Base-by-base conservation (phyloP, 2,113 vertebrate species). In the Morone chrysops region DNA sequence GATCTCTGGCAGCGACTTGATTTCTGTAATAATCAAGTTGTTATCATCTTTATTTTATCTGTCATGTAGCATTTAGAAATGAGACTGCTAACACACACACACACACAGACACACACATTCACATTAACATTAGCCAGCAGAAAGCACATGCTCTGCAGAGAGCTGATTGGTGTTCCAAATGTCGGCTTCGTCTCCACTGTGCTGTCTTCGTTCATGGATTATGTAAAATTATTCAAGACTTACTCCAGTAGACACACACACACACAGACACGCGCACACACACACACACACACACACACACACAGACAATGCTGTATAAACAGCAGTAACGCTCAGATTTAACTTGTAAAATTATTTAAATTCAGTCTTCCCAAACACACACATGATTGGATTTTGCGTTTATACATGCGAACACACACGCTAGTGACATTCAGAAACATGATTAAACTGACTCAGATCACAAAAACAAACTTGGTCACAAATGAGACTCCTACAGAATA, bases 201-300 rank as follows among this genome's bases (percentile, higher is more conserved):
- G 59, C 70, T 36, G 45, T 78, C 73, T 66, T 56, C 47, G 51
- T 83, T 78, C 9, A 3, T 51, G 80, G 75, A 78, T 87, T 82
- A 89, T 89, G 85, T 70, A 87, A 87, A 87, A 38, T 74, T 83
- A 91, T 89, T 83, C 84, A 80, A 78, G 61, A 72, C 43, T 16
- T 22, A 74, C 70, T 75, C 62, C 17, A 71, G 47, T 83, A 62
- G 62, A 76, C 70, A 75, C 43, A 40, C n/a, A 56, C 73, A 70
- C 61, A 25, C 22, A 54, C 25, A 20, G 22, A 66, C 62, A 66
- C 57, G 67, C 43, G 47, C 70, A 38, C 25, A 22, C 54, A 38
- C 47, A 56, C 43, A 62, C 79, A 77, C 54, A 56, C 60, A 75
- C 62, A 54, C 54, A 70, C 57, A 38, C 41, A 72, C 69, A 54